phyloP scores from a whole-genome alignment of 2,797 vertebrate genomes.

The Oreortyx pictus region DNA sequence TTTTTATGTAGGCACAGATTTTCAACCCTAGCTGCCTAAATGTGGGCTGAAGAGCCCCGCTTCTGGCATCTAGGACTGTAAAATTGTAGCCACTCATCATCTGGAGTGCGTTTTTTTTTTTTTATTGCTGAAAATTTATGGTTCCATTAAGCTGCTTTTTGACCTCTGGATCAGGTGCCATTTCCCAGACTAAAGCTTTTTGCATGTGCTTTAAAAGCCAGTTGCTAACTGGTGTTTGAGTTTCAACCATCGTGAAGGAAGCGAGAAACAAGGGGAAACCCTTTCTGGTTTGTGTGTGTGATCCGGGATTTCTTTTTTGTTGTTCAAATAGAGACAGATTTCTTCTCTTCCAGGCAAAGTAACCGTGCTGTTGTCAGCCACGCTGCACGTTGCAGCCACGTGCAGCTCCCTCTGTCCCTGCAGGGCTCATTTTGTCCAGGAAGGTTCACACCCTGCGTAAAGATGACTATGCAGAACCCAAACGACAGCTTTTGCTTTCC shows the following conservation, averaged over 20 bases:
- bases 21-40: slow-evolving; percentile 49
- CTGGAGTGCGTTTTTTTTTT: slow-evolving; percentile 42
- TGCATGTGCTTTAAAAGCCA: slow-evolving; percentile 51
- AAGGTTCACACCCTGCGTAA: not conserved
- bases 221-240: slow-evolving; percentile 20
- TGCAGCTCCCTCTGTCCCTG: fast-evolving
- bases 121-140: slow-evolving; percentile 58
- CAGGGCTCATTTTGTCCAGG: not conserved
- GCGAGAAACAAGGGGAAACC: not conserved
- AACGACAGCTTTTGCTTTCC: slow-evolving; percentile 40
- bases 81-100: slow-evolving; percentile 67
- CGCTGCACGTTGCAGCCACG: not conserved
- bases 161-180: slow-evolving; percentile 67
- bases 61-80: slow-evolving; percentile 71
- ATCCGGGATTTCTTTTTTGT: not conserved
- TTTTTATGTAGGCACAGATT: slow-evolving; percentile 66
- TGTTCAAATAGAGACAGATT: not conserved
- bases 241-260: slow-evolving; percentile 13
- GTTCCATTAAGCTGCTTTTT: slow-evolving; percentile 74
- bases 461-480: slow-evolving; percentile 52
- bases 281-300: not conserved
- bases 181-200: slow-evolving; percentile 72
- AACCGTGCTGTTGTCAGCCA: slow-evolving; percentile 29
- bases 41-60: not conserved
- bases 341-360: slow-evolving; percentile 4